Percentiles rank a stretch among this genome's conserved stretches.
phyloP scores from a whole-genome alignment of 2,113 vertebrate genomes.

The Oncorhynchus nerka region DNA sequence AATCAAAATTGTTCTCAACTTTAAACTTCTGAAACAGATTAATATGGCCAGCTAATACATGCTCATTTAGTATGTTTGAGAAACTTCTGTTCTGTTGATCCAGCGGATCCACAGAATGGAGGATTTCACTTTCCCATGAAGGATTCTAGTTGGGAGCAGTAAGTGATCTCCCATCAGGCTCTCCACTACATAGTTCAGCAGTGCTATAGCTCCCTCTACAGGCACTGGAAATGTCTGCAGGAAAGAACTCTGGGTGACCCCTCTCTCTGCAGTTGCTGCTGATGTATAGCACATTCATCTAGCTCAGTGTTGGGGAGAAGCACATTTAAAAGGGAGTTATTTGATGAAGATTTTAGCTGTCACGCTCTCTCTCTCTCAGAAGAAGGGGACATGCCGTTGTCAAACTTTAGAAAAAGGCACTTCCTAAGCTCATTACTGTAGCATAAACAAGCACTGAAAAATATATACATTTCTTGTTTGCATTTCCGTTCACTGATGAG shows the following conservation, averaged over 20 bases:
- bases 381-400: constrained; percentile 62
- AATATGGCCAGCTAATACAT: constrained; percentile 56
- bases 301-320: constrained; percentile 66
- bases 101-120: constrained; percentile 50
- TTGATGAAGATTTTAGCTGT: constrained; percentile 75
- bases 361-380: constrained; percentile 53
- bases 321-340: constrained; percentile 71
- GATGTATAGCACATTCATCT: constrained; percentile 74
- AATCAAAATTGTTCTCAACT: constrained; percentile 62
- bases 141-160: constrained; percentile 52
- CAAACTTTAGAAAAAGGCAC: constrained; percentile 66
- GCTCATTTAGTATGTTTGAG: constrained; percentile 48
- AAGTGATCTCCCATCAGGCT: constrained; percentile 41
- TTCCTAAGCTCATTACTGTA: constrained; percentile 73
- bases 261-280: constrained; percentile 66
- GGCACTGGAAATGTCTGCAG: constrained; percentile 50
- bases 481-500: constrained; percentile 57
- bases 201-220: constrained; percentile 78
- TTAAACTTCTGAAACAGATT: constrained; percentile 61
- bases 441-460: constrained; percentile 68
- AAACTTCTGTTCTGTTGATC: constrained; percentile 49
- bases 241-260: constrained; percentile 79
- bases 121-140: constrained; percentile 65
- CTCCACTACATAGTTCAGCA: constrained; percentile 40
- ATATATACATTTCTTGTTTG: constrained; percentile 58